These are phyloP conservation scores for Gambusia affinis DNA, from an alignment of 2,113 vertebrate genomes.

Conservation along the genomic window DNA sequence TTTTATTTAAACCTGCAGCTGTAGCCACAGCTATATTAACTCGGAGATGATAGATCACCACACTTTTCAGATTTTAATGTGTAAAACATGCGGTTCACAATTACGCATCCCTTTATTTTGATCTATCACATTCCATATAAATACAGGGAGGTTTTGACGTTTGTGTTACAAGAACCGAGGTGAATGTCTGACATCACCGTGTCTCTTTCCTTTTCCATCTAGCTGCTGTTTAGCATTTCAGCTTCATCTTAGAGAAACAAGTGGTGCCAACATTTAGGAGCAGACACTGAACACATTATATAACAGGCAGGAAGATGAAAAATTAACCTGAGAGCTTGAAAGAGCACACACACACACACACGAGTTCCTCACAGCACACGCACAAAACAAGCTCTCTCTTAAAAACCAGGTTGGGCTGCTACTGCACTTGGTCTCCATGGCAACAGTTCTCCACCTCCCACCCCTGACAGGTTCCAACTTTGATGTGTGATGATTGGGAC, in stretches of 20 bases:
- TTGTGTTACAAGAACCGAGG: background rate
- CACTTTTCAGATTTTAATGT: no score
- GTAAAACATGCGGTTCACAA: no score
- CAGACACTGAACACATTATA: background rate
- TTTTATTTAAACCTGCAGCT: no score
- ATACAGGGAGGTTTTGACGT: no score
- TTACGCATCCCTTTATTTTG: no score
- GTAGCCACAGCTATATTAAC: no score
- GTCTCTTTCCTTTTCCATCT: background rate
- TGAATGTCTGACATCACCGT: background rate
- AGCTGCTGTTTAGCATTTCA: background rate
- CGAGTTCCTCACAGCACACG: no score
- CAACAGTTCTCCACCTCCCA: constrained; percentile 30
- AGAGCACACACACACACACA: background rate
- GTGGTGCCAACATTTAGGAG: background rate
- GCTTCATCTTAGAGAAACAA: background rate
- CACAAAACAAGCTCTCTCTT: background rate
- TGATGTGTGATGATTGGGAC: constrained; percentile 35
- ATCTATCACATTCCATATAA: no score
- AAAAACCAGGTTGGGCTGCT: constrained; percentile 8
- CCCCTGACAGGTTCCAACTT: constrained; percentile 47
- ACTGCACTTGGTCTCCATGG: constrained; percentile 51
- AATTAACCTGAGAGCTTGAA: background rate
- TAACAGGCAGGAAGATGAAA: background rate
- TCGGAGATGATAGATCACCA: no score